A percentile compares a stretch with the other conserved stretches of the same genome.
phyloP scores from a whole-genome alignment of 2,797 vertebrate species.

The Peromyscus aztecus region DNA sequence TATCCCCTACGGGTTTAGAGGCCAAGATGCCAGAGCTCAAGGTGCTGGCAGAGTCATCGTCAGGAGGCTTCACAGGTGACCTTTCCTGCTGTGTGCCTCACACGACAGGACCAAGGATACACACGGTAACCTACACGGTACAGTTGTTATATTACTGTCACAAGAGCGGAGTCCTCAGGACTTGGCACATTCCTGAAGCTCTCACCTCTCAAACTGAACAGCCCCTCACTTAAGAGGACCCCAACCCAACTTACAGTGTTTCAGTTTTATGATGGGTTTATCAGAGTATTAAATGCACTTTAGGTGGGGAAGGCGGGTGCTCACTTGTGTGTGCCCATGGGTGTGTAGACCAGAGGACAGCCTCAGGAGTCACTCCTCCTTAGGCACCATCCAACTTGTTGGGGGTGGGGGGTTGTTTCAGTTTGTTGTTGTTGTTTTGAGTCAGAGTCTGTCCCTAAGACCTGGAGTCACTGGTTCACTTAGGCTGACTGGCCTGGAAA shows the following conservation, averaged over 20 bases:
- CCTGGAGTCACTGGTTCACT: background rate
- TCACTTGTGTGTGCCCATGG: background rate
- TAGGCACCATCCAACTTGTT: background rate
- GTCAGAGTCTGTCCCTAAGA: background rate
- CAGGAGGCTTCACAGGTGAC: background rate
- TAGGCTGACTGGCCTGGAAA: background rate
- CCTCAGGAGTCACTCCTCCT: too few species aligned
- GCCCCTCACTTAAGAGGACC: background rate
- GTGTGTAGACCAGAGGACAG: background rate
- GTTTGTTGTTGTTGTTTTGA: background rate
- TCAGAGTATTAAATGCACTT: background rate
- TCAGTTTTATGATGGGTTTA: background rate
- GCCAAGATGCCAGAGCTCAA: background rate
- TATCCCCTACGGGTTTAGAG: background rate
- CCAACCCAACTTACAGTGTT: background rate
- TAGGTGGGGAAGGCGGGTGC: fast-evolving
- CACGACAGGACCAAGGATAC: too few species aligned
- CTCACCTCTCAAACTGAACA: background rate
- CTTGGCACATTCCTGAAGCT: background rate
- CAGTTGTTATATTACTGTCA: background rate
- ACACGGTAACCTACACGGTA: too few species aligned
- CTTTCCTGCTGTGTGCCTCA: background rate
- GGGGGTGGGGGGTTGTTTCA: background rate
- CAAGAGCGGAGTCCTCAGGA: background rate
- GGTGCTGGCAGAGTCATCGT: background rate